Evolutionary conservation across 2,113 vertebrate genomes (phyloP).

Genomic region (Steatornis caripensis): DNA sequence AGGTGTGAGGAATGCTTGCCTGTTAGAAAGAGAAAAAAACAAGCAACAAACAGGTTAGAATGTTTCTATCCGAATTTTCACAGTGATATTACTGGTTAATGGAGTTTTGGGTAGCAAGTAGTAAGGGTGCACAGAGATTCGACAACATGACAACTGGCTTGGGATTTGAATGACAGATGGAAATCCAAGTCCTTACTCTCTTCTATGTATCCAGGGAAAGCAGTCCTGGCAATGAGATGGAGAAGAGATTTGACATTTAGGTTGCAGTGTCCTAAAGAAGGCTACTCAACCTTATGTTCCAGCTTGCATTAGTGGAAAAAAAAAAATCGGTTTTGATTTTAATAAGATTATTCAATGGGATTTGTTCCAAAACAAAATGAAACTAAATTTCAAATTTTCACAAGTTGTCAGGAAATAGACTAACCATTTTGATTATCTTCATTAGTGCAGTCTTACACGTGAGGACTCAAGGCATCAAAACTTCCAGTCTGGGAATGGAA

Average conservation of each 20-base stretch:
- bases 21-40: neutral
- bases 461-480: neutral
- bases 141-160: neutral
- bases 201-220: neutral
- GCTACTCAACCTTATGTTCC: neutral
- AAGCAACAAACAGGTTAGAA: neutral
- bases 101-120: neutral
- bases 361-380: neutral
- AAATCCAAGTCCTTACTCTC: neutral
- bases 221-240: neutral
- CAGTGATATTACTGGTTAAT: neutral
- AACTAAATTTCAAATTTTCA: neutral
- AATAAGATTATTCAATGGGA: neutral
- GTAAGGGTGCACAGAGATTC: neutral
- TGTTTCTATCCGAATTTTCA: neutral
- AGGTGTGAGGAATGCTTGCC: neutral
- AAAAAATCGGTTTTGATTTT: neutral
- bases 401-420: neutral
- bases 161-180: neutral
- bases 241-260: neutral
- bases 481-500: neutral
- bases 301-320: neutral
- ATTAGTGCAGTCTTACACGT: neutral
- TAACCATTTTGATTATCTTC: neutral
- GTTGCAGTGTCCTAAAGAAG: neutral